Percentiles rank a stretch among this genome's conserved stretches.
phyloP scores from a whole-genome alignment of 2,888 invertebrate species.

The Acronicta aceris region DNA sequence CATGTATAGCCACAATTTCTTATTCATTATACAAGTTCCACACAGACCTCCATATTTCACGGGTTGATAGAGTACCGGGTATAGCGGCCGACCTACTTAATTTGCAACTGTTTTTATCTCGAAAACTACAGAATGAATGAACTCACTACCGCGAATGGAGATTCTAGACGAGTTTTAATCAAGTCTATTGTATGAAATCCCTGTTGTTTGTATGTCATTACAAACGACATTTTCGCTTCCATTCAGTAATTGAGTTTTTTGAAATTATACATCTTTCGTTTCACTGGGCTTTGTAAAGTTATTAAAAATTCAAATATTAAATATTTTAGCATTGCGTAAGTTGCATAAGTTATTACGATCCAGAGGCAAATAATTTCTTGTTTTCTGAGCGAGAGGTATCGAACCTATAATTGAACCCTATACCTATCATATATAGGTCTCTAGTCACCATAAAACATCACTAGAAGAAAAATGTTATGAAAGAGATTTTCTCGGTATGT shows the following conservation, averaged over 20 bases:
- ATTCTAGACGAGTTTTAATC: slow-evolving; percentile 37
- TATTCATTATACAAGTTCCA: slow-evolving; percentile 3
- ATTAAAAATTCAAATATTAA: too few species aligned
- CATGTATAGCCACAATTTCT: not conserved
- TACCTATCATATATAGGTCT: too few species aligned
- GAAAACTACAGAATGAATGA: slow-evolving; percentile 30
- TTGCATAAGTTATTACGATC: too few species aligned
- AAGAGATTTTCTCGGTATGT: too few species aligned
- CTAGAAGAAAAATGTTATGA: too few species aligned
- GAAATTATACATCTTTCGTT: slow-evolving; percentile 2
- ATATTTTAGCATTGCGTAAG: too few species aligned
- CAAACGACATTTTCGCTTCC: slow-evolving; percentile 4
- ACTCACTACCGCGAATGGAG: slow-evolving; percentile 25
- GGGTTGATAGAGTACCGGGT: slow-evolving; percentile 13
- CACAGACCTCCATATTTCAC: slow-evolving; percentile 23
- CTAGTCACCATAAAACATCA: too few species aligned
- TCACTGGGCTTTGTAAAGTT: not conserved
- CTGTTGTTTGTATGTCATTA: slow-evolving; percentile 19
- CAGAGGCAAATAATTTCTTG: too few species aligned
- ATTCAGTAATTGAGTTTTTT: slow-evolving; percentile 13
- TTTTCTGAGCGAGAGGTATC: too few species aligned
- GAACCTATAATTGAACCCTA: too few species aligned
- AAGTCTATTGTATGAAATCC: slow-evolving; percentile 34
- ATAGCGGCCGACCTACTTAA: slow-evolving; percentile 6
- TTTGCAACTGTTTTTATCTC: slow-evolving; percentile 32